These are phyloP conservation scores for Pachydiplax longipennis DNA, from an alignment of 2,888 invertebrate species.

Conservation along the genomic window DNA sequence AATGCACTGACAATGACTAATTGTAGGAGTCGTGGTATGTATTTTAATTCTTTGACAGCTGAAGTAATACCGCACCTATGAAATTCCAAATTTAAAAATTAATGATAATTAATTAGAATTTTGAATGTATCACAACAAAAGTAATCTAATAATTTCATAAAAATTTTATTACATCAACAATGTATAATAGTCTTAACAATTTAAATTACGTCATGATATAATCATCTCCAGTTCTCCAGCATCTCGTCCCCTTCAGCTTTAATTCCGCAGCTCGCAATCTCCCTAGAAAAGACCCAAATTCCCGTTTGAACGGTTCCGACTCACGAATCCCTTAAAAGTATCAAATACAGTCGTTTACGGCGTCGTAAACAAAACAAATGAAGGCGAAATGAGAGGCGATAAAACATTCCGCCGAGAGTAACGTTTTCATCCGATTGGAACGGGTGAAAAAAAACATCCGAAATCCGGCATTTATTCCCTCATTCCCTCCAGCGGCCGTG, in stretches of 20 bases:
- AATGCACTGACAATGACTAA: no score
- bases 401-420: background rate
- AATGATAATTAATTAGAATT: no score
- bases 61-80: no score
- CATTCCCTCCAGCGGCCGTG: background rate
- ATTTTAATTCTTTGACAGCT: no score
- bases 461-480: background rate
- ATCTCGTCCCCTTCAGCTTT: background rate
- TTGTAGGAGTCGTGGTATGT: no score
- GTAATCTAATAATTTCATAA: no score
- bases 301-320: background rate
- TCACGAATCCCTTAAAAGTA: background rate
- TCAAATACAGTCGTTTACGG: background rate
- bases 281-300: background rate
- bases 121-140: no score
- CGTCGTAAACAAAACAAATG: background rate
- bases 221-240: background rate
- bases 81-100: no score
- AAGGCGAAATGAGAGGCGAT: background rate
- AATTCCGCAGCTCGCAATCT: background rate
- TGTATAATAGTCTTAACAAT: no score
- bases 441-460: background rate
- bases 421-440: background rate
- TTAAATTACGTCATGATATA: no score
- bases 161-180: no score